Percentiles rank a stretch among this genome's conserved stretches.
Conservation (phyloP, 2,888 invertebrate genomes). For the Brenthis daphne region DNA sequence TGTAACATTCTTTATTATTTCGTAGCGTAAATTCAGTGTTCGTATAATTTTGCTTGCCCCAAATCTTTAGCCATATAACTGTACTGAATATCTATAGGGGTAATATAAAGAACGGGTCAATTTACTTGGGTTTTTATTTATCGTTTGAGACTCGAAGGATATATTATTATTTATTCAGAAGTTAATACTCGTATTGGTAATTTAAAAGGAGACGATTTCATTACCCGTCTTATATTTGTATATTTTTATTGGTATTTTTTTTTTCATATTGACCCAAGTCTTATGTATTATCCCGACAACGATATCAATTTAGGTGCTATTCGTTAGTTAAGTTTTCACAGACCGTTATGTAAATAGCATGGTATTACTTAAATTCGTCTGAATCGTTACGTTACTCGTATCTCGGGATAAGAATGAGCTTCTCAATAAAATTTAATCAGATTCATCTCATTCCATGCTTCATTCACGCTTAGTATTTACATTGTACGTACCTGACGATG, state of each 20-base stretch:
- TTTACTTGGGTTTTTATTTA: constrained; percentile 3
- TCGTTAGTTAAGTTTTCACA: constrained; percentile 51
- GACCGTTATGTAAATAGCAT: constrained; percentile 15
- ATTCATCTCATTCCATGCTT: constrained; percentile 60
- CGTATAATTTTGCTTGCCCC: constrained; percentile 62
- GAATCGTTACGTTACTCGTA: background rate
- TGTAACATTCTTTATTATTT: constrained; percentile 43
- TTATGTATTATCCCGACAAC: constrained; percentile 9
- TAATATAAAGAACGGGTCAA: background rate
- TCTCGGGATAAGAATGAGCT: constrained; percentile 28
- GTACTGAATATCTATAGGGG: constrained; percentile 21
- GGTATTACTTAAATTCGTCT: background rate
- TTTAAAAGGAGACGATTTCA: background rate
- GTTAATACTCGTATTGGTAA: background rate
- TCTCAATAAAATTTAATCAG: constrained; percentile 29
- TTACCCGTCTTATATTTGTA: background rate
- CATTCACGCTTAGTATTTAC: constrained; percentile 55
- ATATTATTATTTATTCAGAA: too few species aligned
- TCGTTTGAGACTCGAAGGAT: too few species aligned
- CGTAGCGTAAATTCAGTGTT: constrained; percentile 28
- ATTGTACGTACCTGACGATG: constrained; percentile 70
- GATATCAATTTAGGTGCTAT: constrained; percentile 70
- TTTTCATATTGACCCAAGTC: constrained; percentile 8
- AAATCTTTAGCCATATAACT: constrained; percentile 54
- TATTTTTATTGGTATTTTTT: constrained; percentile 1